Conservation (phyloP, 2,888 invertebrate species). For the Lagria hirta region DNA sequence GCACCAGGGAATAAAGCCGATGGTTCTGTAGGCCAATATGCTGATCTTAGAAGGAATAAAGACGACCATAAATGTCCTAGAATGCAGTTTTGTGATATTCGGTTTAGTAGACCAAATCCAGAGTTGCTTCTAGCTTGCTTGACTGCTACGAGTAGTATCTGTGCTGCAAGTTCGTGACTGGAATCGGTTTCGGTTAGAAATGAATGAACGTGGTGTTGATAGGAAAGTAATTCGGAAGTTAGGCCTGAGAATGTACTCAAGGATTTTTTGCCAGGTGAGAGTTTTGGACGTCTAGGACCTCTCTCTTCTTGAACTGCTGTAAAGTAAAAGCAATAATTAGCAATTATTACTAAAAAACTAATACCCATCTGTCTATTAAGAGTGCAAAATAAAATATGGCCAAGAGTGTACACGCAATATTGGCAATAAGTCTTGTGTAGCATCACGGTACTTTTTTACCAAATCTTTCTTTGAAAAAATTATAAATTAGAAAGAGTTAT, state of each 20-base stretch:
- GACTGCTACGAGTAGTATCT: conserved; percentile 61
- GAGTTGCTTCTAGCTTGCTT: conserved; percentile 59
- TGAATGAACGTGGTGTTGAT: conserved; percentile 8
- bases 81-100: conserved; percentile 59
- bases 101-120: conserved; percentile 56
- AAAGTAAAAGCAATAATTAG: conserved; percentile 29
- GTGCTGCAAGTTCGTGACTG: conserved; percentile 61
- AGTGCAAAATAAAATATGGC: no score
- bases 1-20: conserved; percentile 47
- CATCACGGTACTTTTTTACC: no score
- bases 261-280: not conserved
- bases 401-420: no score
- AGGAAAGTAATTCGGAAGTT: conserved; percentile 15
- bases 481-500: no score
- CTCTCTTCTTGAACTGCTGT: conserved; percentile 83
- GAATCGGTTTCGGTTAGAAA: conserved; percentile 32
- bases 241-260: conserved; percentile 9
- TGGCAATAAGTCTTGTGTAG: no score
- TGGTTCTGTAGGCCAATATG: conserved; percentile 60
- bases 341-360: no score
- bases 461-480: no score
- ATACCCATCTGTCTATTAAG: no score
- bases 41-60: conserved; percentile 60
- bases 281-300: conserved; percentile 67
- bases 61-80: conserved; percentile 62